phyloP scores from a whole-genome alignment of 2,113 vertebrate genomes.

The Amphilophus citrinellus region DNA sequence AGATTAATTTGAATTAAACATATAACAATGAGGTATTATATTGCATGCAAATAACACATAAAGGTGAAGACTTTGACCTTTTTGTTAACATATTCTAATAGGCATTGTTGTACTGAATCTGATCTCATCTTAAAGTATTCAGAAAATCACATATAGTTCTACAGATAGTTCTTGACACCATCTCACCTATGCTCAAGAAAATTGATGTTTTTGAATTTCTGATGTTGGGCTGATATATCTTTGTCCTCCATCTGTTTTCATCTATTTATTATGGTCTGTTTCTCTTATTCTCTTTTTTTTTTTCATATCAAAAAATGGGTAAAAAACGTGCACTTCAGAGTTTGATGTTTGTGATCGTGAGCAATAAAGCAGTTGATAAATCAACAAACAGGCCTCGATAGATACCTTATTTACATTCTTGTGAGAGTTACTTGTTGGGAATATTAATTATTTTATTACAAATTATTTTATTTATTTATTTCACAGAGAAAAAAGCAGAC shows the following conservation, averaged over 20 bases:
- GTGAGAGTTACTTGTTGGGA: not conserved
- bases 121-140: not conserved
- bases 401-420: not conserved
- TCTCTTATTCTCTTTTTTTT: not conserved
- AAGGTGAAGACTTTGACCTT: not conserved
- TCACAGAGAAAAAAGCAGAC: not conserved
- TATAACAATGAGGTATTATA: not conserved
- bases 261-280: not conserved
- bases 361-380: not conserved
- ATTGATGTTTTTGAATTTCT: not conserved
- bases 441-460: not conserved
- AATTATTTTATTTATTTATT: not conserved
- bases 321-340: not conserved
- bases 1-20: not conserved
- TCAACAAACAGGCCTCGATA: not conserved
- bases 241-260: not conserved
- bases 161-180: no score
- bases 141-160: no score
- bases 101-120: not conserved
- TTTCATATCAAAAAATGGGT: no score
- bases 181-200: fast-evolving
- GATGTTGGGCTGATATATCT: not conserved
- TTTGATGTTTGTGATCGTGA: no score
- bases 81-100: not conserved
- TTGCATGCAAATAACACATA: not conserved